These are phyloP conservation scores for Monomorium pharaonis DNA, from an alignment of 1,140 invertebrate species.

Conservation along the genomic window DNA sequence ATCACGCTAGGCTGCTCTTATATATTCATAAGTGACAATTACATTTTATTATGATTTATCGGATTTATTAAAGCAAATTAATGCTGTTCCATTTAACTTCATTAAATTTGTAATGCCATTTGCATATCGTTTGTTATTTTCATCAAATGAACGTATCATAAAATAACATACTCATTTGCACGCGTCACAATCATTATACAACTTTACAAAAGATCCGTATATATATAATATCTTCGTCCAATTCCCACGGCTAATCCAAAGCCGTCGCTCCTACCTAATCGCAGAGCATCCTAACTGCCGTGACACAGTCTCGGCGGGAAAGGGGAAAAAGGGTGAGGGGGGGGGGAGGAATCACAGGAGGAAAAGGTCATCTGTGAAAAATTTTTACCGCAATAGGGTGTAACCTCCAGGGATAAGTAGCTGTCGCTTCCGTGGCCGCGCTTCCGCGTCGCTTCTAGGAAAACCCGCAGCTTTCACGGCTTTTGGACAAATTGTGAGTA, in stretches of 20 bases:
- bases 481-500: conserved; percentile 80
- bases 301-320: not conserved
- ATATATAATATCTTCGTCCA: not conserved
- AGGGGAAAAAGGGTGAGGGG: not conserved
- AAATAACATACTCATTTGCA: conserved; percentile 28
- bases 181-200: not conserved
- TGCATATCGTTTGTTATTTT: conserved; percentile 50
- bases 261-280: not conserved
- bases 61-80: conserved; percentile 52
- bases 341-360: not conserved
- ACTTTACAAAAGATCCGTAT: not conserved
- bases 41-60: conserved; percentile 50
- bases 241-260: not conserved
- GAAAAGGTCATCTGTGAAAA: conserved; percentile 71
- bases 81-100: conserved; percentile 34
- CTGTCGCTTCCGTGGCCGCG: conserved; percentile 76
- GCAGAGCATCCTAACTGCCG: not conserved
- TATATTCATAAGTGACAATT: conserved; percentile 45
- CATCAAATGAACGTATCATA: not conserved
- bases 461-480: conserved; percentile 80
- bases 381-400: conserved; percentile 64
- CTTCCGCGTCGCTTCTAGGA: conserved; percentile 45
- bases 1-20: conserved; percentile 16
- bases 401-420: conserved; percentile 78
- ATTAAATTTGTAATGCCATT: conserved; percentile 45